These are phyloP conservation scores for Contarinia nasturtii DNA, from an alignment of 1,140 invertebrate genomes.

Conservation along the genomic window DNA sequence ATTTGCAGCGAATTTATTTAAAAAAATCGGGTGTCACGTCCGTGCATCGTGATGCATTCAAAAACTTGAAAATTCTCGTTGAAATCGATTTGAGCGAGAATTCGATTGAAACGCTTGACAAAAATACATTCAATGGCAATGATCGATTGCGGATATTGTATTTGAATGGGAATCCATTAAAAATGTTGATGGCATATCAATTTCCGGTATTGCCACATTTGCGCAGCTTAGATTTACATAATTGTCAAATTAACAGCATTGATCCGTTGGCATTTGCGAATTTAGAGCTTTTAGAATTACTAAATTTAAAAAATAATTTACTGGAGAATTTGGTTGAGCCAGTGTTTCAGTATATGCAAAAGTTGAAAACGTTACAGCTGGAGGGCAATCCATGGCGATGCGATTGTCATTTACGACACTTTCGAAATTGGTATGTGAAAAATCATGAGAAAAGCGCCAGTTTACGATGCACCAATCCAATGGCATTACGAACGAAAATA, in stretches of 20 bases:
- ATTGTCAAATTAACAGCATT: constrained; percentile 51
- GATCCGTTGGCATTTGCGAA: constrained; percentile 49
- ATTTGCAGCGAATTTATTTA: constrained; percentile 66
- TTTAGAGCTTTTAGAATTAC: constrained; percentile 42
- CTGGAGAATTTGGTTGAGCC: constrained; percentile 41
- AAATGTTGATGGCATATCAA: constrained; percentile 35
- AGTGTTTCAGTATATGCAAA: constrained; percentile 40
- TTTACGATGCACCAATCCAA: constrained; percentile 39
- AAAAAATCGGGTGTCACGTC: constrained; percentile 49
- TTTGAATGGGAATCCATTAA: constrained; percentile 51
- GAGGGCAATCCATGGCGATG: constrained; percentile 80
- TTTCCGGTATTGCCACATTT: constrained; percentile 54
- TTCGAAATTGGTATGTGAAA: constrained; percentile 59
- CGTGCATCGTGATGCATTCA: constrained; percentile 64
- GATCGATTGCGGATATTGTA: constrained; percentile 46
- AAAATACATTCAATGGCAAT: constrained; percentile 54
- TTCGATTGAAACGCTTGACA: constrained; percentile 39
- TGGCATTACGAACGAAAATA: constrained; percentile 30
- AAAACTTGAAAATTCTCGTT: constrained; percentile 66
- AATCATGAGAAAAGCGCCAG: constrained; percentile 46
- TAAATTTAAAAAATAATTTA: constrained; percentile 48
- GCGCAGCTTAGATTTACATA: constrained; percentile 49
- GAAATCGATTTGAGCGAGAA: constrained; percentile 71
- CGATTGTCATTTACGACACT: constrained; percentile 63
- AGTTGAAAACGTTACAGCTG: constrained; percentile 55